Percentiles rank a stretch among this genome's conserved stretches.
phyloP scores from a whole-genome alignment of 2,888 invertebrate genomes.

The Acrobasis suavella region DNA sequence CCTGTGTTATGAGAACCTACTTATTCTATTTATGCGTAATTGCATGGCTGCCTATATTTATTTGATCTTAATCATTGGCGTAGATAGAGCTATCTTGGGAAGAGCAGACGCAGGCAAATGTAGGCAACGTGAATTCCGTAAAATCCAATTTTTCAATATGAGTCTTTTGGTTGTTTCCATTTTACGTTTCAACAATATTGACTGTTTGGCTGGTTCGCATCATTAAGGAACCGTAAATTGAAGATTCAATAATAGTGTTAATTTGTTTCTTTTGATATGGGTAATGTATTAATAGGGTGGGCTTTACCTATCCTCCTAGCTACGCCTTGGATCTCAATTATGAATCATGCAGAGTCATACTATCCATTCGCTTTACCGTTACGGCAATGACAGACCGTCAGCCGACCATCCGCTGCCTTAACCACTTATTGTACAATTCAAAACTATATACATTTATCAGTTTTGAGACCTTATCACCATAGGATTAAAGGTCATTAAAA shows the following conservation, averaged over 20 bases:
- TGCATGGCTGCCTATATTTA: constrained; percentile 45
- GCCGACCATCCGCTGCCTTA: not conserved
- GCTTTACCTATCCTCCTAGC: too few species aligned
- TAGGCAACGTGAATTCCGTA: too few species aligned
- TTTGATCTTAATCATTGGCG: constrained; percentile 59
- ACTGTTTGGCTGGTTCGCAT: too few species aligned
- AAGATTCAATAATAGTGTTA: too few species aligned
- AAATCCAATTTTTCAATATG: too few species aligned
- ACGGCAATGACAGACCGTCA: constrained; percentile 59
- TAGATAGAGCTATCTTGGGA: too few species aligned
- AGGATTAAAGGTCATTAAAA: not conserved
- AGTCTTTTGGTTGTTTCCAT: too few species aligned
- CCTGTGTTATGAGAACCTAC: not conserved
- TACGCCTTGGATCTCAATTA: constrained; percentile 51
- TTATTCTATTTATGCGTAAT: constrained; percentile 42
- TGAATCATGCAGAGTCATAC: constrained; percentile 74
- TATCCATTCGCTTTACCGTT: constrained; percentile 68
- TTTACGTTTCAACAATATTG: too few species aligned
- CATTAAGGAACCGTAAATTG: too few species aligned
- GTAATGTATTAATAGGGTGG: too few species aligned
- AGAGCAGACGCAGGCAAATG: too few species aligned
- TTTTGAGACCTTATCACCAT: not conserved
- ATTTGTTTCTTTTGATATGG: too few species aligned
- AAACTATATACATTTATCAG: constrained; percentile 7
- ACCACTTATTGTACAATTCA: constrained; percentile 2